Base-by-base conservation (phyloP, 1,140 invertebrate genomes). In the Gryon sp. region DNA sequence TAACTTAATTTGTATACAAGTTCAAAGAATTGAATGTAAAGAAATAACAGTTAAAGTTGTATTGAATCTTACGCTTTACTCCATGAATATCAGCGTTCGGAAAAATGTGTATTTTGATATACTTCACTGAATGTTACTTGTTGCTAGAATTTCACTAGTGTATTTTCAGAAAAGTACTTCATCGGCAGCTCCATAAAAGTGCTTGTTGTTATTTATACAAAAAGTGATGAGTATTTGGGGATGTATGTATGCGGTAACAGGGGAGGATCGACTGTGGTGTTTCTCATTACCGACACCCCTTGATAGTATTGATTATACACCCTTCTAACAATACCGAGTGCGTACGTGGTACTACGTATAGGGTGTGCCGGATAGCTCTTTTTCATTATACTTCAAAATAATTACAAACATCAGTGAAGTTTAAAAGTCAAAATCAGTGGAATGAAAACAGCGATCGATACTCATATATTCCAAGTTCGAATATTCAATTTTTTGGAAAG, bases 251-350 rank as follows among this genome's bases (percentile, higher is more conserved):
- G 34, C 50, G 77, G 74, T 76, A 79, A 68, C 77, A 74, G 78
- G 77, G 80, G 80, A 53, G 57, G 48, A 75, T 63, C 36, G 65
- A 36, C 52, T 76, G 70, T 50, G 79, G 81, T 83, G 80, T 84
- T 84, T 84, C 81, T 81, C 68, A 81, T 85, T 83, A 81, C 75
- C 69, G 40, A 79, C 80, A 80, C 79, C 83, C 84, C 82, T 80
- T 84, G 81, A 76, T 78, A 78, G 66, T 87, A 87, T 87, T 84
- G 85, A 87, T 87, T 87, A 87, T 86, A 84, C 83, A 85, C 82
- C 75, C 73, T 76, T 72, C 76, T 55, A 60, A 68, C 68, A 59
- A 59, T 68, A 20, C 53, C 5, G 36, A 69, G 43, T 50, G 18
- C 63, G 62, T 66, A 75, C 43, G 20, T 36, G 48, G 46, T 59